Base-by-base conservation (phyloP, 2,797 vertebrate genomes). In the Taenioides sp. region DNA sequence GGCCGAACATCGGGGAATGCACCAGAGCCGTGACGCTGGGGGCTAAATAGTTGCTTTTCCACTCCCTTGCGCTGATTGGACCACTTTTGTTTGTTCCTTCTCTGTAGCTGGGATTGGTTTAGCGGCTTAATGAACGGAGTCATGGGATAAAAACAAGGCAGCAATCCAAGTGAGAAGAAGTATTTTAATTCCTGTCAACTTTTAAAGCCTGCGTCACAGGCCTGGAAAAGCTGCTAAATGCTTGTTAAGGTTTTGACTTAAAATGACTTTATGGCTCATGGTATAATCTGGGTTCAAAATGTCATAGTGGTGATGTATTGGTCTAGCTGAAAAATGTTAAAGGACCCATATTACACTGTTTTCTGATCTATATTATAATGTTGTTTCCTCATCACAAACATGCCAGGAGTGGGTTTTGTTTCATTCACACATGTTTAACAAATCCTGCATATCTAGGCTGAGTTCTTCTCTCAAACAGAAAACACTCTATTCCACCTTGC, bases 261-360 rank as follows among this genome's bases (percentile, higher is more conserved):
- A 66, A 75, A 63, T 60, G 69, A 71, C 71, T 72, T 79, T 72
- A 58, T 55, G 61, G 60, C 50, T 65, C 22, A 63, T 64, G 22
- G 18, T 78, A 28, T 76, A 83, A 85, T 87, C 75, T 80, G 63
- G 63, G 69, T 82, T 78, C 76, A 74, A 84, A 80, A 80, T 77
- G 74, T 78, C 80, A 74, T 31, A 1, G 75, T 72, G 65, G 67
- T 66, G 50, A 40, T 65, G 67, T 71, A 7, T 9, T 74, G 72
- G 76, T 73, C 66, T 59, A 64, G 55, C 62, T 75, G 31, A 69
- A 73, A 50, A 60, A 72, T 40, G 69, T 59, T 31, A 31, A 31
- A 31, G 28, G 1, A 34, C 7, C 7, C 0, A 34, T 34, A 34
- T 37, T 37, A 10, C 34, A 10, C 9, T 37, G 34, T 37, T 10